Base-by-base conservation (phyloP, 2,797 vertebrate species). In the Dallia pectoralis region DNA sequence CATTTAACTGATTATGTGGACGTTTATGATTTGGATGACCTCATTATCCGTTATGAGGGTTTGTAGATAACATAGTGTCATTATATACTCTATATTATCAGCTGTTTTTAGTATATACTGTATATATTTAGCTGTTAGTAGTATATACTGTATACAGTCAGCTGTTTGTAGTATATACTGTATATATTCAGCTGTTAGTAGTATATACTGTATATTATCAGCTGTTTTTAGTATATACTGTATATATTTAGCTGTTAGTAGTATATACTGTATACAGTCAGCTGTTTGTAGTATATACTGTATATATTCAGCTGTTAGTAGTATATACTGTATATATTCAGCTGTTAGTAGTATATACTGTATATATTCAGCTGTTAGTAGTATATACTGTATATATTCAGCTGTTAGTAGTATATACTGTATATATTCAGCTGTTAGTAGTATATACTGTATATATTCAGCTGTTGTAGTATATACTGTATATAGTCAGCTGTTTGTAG, bases 1-100 rank as follows among this genome's bases (percentile, higher is more conserved):
- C 27, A 69, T 69, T 44, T 69, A 49, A 44, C 66, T 68, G 40
- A 44, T 47, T 48, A 69, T 69, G 44, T 29, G 51, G 67, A 22
- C 67, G 18, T 29, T 67, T 67, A 67, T 36, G 36, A 40, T 12
- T 56, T 25, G 53, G 22, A 56, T 4, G 22, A 25, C 9, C 53
- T 56, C n/a, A 1, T 53, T 56, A 9, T 56, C 18, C 22, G 11
- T 14, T 11, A n/a, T 3, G 9, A 56, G 22, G 53, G 53, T 56
- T 56, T 14, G 11, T n/a, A 25, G 53, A 56, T 4, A 14, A 25
- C 53, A n/a, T 11, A 56, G 53, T 25, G 22, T 25, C 16, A 19
- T 63, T 63, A 63, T 30, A 63, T 12, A 19, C 61, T n/a, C n/a
- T n/a, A n/a, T n/a, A n/a, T 12, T 12, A 14, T 44, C 40, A 44